Evolutionary conservation across 1,140 invertebrate genomes (phyloP).

Genomic region (Pseudoatta argentina): DNA sequence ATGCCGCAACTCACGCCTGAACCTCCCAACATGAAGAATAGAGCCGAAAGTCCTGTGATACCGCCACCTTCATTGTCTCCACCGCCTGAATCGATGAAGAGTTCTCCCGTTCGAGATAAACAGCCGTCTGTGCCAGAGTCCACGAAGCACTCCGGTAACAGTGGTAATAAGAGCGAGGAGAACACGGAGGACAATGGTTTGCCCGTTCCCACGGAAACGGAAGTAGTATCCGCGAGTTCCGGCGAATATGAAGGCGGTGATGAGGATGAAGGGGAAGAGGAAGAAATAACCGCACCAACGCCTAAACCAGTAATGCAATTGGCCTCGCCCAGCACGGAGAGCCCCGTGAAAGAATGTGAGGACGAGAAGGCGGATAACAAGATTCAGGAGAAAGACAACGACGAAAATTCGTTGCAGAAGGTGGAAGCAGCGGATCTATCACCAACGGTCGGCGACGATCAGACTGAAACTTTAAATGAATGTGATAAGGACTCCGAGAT

Average conservation of each 20-base stretch:
- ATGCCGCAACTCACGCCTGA: conserved; percentile 75
- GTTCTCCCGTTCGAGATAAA: conserved; percentile 59
- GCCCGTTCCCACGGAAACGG: conserved; percentile 70
- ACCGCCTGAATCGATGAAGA: conserved; percentile 51
- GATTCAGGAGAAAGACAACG: conserved; percentile 23
- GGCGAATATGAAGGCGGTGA: conserved; percentile 87
- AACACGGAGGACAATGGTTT: conserved; percentile 30
- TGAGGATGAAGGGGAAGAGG: conserved; percentile 83
- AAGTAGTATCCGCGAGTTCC: conserved; percentile 81
- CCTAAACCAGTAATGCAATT: conserved; percentile 66
- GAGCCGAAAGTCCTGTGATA: conserved; percentile 67
- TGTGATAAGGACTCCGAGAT: conserved; percentile 65
- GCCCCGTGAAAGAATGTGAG: conserved; percentile 37
- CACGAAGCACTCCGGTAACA: conserved; percentile 7
- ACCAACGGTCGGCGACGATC: conserved; percentile 6
- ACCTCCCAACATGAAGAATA: conserved; percentile 55
- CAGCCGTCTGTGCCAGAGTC: conserved; percentile 77
- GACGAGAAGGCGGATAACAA: conserved; percentile 34
- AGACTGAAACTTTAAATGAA: conserved; percentile 44
- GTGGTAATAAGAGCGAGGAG: conserved; percentile 48
- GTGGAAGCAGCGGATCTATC: conserved; percentile 29
- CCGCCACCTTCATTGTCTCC: conserved; percentile 70
- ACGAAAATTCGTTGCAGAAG: conserved; percentile 36
- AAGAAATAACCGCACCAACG: conserved; percentile 78
- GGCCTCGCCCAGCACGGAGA: conserved; percentile 36